Conservation (phyloP, 2,888 invertebrate species). For the Dasysyrphus albostriatus region DNA sequence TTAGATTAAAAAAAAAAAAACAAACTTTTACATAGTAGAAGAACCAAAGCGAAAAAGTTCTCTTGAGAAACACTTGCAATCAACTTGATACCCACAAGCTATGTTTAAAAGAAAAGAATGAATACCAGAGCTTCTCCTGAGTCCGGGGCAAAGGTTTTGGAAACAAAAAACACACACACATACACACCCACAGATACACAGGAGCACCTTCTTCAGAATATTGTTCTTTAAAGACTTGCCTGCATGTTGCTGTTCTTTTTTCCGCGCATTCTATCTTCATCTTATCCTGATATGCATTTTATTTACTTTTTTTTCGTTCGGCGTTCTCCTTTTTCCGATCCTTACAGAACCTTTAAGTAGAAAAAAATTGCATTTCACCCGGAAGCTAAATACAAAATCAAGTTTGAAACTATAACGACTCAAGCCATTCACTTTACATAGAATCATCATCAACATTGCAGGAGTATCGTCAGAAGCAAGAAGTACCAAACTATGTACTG, state of each 20-base stretch:
- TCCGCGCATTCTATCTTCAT: constrained; percentile 1
- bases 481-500: neutral
- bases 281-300: constrained; percentile 11
- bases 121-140: neutral
- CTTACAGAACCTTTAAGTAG: constrained; percentile 6
- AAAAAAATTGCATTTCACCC: constrained; percentile 60
- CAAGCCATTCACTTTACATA: constrained; percentile 66
- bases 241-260: constrained; percentile 47
- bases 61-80: constrained; percentile 64
- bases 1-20: constrained; percentile 9
- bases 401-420: constrained; percentile 73
- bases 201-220: neutral
- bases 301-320: constrained; percentile 35
- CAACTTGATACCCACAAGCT: constrained; percentile 67
- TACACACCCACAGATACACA: too few relatives aligned
- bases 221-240: constrained; percentile 23
- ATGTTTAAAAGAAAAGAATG: constrained; percentile 36
- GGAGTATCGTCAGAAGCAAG: constrained; percentile 4
- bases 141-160: neutral
- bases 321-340: neutral
- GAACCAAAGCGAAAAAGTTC: constrained; percentile 37
- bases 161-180: constrained; percentile 2
- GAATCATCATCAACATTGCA: constrained; percentile 61
- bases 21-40: constrained; percentile 10
- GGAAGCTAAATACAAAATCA: constrained; percentile 72